Evolutionary conservation across 2,797 vertebrate species (phyloP), one percentile per base, ranked within the genome.

Genomic region (Manis pentadactyla): DNA sequence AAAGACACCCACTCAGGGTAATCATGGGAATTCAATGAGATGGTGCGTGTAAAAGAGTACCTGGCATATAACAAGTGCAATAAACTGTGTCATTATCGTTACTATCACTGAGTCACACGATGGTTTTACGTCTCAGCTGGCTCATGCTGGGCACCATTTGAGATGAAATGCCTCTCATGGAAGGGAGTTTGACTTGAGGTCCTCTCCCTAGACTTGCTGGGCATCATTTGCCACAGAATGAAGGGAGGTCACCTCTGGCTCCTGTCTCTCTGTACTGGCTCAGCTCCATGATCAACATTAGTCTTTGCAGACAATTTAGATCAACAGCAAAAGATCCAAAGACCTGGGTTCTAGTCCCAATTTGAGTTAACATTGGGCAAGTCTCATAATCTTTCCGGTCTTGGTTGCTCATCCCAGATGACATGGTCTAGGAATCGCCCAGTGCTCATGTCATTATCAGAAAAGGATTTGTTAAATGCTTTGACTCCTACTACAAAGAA

Each of bases 1-100:
- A 31, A 42, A 21, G 69, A 18, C 11, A 4, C 27, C 21, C 37
- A 86, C 81, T 77, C 87, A 17, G 49, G 25, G 29, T 19, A 61
- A 42, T 53, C 5, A 5, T 2, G 31, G 46, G 66, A 34, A 49
- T 37, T 31, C 53, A 29, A 57, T 5, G 82, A 71, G 73, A 61
- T 2, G n/a, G 34, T 0, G 2, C 23, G 57, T 34, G 57, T 23
- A 25, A 12, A 25, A 57, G 49, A 37, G 37, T 0, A 21, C 4
- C 11, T 7, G 42, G 4, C 39, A 21, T 0, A 4, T n/a, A 31
- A 19, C 9, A 5, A 55, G n/a, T 6, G 31, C 6, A 46, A 21
- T 23, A 55, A 42, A 27, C 29, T 2, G 57, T 21, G 19, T 25
- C 1, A 1, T 25, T 42, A 1, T 1, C 18, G 34, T 18, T 59